These are phyloP conservation scores for Osmerus mordax DNA, from an alignment of 2,113 vertebrate genomes.

Conservation along the genomic window DNA sequence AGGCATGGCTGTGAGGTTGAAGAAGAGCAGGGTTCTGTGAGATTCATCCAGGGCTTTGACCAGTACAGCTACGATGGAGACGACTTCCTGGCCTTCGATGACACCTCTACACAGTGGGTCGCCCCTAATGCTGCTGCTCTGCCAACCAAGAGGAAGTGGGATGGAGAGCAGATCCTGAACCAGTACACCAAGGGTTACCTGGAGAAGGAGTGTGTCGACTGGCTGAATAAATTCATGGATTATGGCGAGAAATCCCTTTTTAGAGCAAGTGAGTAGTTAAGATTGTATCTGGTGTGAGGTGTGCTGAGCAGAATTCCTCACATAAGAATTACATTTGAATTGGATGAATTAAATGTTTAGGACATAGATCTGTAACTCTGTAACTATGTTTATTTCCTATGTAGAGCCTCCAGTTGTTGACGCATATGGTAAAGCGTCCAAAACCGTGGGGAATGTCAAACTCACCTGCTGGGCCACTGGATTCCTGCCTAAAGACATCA, in stretches of 20 bases:
- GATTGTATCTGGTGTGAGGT: too few species aligned
- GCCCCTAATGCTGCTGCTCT: accelerated
- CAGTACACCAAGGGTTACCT: conserved; percentile 67
- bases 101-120: conserved; percentile 16
- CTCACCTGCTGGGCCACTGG: conserved; percentile 25
- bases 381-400: not conserved
- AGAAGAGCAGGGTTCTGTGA: accelerated
- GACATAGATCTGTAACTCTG: too few species aligned
- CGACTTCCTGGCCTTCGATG: conserved; percentile 59
- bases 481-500: conserved; percentile 17
- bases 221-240: conserved; percentile 29
- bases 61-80: conserved; percentile 61
- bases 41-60: conserved; percentile 19
- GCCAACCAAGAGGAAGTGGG: conserved; percentile 61
- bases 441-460: accelerated
- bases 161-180: conserved; percentile 41
- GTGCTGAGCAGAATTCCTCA: too few species aligned
- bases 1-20: conserved; percentile 51
- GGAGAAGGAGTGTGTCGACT: conserved; percentile 58
- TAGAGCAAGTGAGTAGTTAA: not conserved
- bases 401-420: conserved; percentile 29
- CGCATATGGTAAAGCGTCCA: not conserved
- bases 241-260: accelerated
- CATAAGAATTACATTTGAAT: too few species aligned
- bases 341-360: too few species aligned